These are phyloP conservation scores for Antennarius maculatus DNA, from an alignment of 2,797 vertebrate genomes.

Conservation along the genomic window DNA sequence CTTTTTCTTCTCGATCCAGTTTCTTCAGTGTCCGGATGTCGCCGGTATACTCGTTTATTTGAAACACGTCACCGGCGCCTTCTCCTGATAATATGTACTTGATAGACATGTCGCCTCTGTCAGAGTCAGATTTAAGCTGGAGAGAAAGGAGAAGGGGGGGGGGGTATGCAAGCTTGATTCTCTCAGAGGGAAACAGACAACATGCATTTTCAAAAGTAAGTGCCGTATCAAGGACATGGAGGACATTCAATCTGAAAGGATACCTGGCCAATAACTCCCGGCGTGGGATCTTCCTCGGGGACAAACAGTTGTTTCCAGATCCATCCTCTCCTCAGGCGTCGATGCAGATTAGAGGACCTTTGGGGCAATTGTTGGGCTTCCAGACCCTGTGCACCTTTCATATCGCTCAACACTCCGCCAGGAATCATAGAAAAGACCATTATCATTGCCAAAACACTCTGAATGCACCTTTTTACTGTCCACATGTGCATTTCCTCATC, in stretches of 20 bases:
- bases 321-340: constrained; percentile 85
- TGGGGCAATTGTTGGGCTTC: constrained; percentile 58
- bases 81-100: constrained; percentile 87
- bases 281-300: constrained; percentile 85
- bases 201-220: constrained; percentile 47
- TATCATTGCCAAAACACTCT: constrained; percentile 67
- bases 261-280: constrained; percentile 90
- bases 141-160: constrained; percentile 38
- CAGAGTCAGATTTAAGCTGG: constrained; percentile 88
- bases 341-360: constrained; percentile 60
- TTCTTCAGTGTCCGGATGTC: constrained; percentile 84
- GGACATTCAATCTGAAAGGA: constrained; percentile 52
- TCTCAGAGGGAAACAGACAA: constrained; percentile 15
- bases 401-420: constrained; percentile 62
- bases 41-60: constrained; percentile 84
- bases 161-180: background rate
- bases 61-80: constrained; percentile 86
- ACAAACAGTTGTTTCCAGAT: constrained; percentile 89
- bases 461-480: constrained; percentile 72
- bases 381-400: constrained; percentile 53
- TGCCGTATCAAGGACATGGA: constrained; percentile 64
- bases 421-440: constrained; percentile 69
- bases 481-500: constrained; percentile 52
- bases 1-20: constrained; percentile 89
- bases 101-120: constrained; percentile 82